phyloP scores from a whole-genome alignment of 37 sponge, comb jelly and placozoan species.

The Haliclona indistincta region DNA sequence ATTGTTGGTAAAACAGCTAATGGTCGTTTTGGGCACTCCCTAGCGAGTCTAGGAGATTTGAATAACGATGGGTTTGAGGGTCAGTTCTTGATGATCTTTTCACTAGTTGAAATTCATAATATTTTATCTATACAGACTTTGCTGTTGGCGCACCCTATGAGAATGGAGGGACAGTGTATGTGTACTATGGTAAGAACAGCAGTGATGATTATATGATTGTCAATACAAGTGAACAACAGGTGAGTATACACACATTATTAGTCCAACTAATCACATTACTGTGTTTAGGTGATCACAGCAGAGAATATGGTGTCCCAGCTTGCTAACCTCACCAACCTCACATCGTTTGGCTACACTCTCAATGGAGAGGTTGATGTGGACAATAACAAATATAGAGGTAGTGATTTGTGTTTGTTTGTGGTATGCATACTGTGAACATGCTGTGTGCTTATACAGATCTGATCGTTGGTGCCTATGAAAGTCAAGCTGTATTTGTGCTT shows the following conservation, averaged over 20 bases:
- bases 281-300: not conserved
- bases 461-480: conserved; percentile 12
- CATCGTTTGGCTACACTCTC: no score
- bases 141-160: no score
- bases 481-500: not conserved
- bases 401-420: no score
- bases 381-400: no score
- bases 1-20: not conserved
- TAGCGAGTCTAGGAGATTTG: conserved; percentile 20
- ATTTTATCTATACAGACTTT: conserved; percentile 5
- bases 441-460: conserved; percentile 1
- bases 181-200: conserved; percentile 13
- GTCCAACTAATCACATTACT: not conserved
- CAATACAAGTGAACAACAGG: not conserved
- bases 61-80: conserved; percentile 32
- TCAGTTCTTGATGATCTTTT: not conserved
- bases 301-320: not conserved
- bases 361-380: no score
- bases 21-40: conserved; percentile 8
- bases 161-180: no score
- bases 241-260: conserved; percentile 1
- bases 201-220: not conserved
- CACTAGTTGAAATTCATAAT: not conserved
- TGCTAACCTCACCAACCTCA: not conserved
- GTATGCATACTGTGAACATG: no score